Conservation (phyloP, 30 jellyfish, hydroid and myxozoan species). For the Cassiopea andromeda region DNA sequence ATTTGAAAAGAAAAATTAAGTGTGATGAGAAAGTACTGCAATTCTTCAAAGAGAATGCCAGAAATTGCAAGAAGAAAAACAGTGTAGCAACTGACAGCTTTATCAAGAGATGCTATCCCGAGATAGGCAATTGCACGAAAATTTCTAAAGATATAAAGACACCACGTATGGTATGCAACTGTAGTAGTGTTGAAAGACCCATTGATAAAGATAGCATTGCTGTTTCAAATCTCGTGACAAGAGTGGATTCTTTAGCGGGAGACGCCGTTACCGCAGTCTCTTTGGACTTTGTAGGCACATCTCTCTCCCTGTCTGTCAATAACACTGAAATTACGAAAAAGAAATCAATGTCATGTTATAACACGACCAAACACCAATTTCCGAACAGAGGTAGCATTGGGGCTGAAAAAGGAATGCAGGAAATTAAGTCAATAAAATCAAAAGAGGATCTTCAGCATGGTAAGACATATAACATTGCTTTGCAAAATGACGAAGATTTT, state of each 20-base stretch:
- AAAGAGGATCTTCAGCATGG: too few species aligned
- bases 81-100: neutral
- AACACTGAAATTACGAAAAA: too few species aligned
- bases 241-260: neutral
- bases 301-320: too few species aligned
- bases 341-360: too few species aligned
- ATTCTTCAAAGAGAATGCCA: neutral
- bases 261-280: too few species aligned
- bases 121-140: neutral
- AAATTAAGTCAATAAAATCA: too few species aligned
- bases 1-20: neutral
- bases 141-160: neutral
- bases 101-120: neutral
- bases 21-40: neutral
- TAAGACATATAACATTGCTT: too few species aligned
- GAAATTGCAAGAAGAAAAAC: neutral
- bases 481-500: neutral
- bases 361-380: too few species aligned
- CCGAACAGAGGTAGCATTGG: too few species aligned
- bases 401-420: too few species aligned
- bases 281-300: too few species aligned
- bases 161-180: neutral
- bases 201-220: neutral
- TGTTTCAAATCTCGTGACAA: neutral
- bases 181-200: neutral